Conservation (phyloP, 1,140 invertebrate genomes). For the Spodoptera frugiperda region DNA sequence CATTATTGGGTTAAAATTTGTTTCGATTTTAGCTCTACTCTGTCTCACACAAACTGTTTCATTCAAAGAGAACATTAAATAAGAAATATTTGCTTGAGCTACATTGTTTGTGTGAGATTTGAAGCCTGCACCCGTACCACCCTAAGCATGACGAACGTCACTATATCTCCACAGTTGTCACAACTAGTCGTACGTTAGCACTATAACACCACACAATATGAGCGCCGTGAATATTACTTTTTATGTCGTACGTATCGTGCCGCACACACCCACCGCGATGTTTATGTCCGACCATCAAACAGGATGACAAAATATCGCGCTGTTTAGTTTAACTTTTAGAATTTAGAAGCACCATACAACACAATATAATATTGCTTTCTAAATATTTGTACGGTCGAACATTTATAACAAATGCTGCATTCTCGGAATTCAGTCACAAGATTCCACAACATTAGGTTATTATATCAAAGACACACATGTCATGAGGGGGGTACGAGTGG, state of each 20-base stretch:
- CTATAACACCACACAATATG: slow-evolving; percentile 54
- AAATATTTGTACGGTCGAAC: neutral
- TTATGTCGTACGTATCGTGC: slow-evolving; percentile 37
- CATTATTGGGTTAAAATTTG: slow-evolving; percentile 69
- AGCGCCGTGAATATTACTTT: slow-evolving; percentile 46
- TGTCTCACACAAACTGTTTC: slow-evolving; percentile 69
- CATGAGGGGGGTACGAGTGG: slow-evolving; percentile 68
- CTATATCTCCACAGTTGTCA: slow-evolving; percentile 61
- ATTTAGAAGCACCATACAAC: slow-evolving; percentile 24
- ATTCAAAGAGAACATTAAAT: slow-evolving; percentile 32
- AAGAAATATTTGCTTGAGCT: neutral
- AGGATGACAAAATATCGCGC: slow-evolving; percentile 25
- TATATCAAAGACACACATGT: slow-evolving; percentile 29
- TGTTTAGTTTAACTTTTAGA: slow-evolving; percentile 16
- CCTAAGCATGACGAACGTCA: slow-evolving; percentile 76
- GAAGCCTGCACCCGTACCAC: slow-evolving; percentile 82
- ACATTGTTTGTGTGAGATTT: slow-evolving; percentile 68
- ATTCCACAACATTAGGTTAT: slow-evolving; percentile 21
- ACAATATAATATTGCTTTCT: slow-evolving; percentile 11
- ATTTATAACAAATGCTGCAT: slow-evolving; percentile 19
- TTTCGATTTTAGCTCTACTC: slow-evolving; percentile 58
- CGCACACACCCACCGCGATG: slow-evolving; percentile 32
- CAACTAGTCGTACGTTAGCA: slow-evolving; percentile 71
- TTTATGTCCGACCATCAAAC: slow-evolving; percentile 27
- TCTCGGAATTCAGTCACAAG: slow-evolving; percentile 27